Conservation (phyloP, 2,888 invertebrate species). For the Eristalinus aeneus region DNA sequence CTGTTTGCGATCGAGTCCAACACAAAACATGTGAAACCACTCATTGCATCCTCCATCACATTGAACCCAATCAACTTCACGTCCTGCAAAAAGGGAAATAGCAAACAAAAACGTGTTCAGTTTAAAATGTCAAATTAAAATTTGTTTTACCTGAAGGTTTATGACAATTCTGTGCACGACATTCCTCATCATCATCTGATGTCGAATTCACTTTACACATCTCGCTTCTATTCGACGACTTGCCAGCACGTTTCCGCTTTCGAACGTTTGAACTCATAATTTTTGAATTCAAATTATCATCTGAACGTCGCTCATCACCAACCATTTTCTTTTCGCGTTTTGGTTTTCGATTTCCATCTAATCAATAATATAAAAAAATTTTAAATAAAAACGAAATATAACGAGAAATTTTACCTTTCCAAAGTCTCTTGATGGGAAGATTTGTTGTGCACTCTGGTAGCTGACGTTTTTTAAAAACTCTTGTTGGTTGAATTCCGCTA, state of each 20-base stretch:
- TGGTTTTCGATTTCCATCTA: slow-evolving; percentile 29
- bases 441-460: slow-evolving; percentile 17
- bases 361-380: neutral
- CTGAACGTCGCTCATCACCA: neutral
- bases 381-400: neutral
- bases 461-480: slow-evolving; percentile 46
- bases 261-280: slow-evolving; percentile 10
- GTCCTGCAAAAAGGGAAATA: slow-evolving; percentile 82
- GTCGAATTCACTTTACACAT: slow-evolving; percentile 72
- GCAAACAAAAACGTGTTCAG: neutral
- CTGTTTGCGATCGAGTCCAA: slow-evolving; percentile 91
- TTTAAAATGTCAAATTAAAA: neutral
- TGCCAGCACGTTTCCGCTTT: slow-evolving; percentile 77
- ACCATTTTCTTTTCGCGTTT: neutral
- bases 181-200: slow-evolving; percentile 86
- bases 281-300: neutral
- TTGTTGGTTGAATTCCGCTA: neutral
- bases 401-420: slow-evolving; percentile 36
- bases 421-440: slow-evolving; percentile 30
- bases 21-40: slow-evolving; percentile 99
- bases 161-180: slow-evolving; percentile 87
- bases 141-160: slow-evolving; percentile 83
- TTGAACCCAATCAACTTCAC: slow-evolving; percentile 97
- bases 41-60: slow-evolving; percentile 97
- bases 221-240: slow-evolving; percentile 34